Percentiles rank a stretch among this genome's conserved stretches.
Conservation (phyloP, 2,888 invertebrate genomes). For the Molorchus minor region DNA sequence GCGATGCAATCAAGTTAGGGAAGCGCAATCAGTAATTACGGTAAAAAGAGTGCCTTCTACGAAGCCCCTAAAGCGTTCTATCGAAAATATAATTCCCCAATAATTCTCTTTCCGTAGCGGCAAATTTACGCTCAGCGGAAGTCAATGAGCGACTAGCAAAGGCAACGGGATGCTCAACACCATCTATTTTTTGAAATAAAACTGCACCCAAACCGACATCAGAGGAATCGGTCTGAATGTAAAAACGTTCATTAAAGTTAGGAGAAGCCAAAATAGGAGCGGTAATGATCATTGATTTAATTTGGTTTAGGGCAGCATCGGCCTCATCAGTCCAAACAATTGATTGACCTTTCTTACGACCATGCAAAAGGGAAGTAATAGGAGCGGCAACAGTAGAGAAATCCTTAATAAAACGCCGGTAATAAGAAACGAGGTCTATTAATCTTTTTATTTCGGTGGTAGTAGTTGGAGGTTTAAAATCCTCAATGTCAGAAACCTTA, state of each 20-base stretch:
- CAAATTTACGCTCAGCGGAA: slow-evolving; percentile 34
- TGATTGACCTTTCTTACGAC: slow-evolving; percentile 32
- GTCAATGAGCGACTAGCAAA: slow-evolving; percentile 29
- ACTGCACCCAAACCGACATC: slow-evolving; percentile 34
- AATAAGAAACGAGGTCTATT: slow-evolving; percentile 30
- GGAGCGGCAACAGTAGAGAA: slow-evolving; percentile 30
- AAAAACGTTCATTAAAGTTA: slow-evolving; percentile 34
- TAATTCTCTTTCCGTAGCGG: slow-evolving; percentile 40
- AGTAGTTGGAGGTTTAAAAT: too few relatives aligned
- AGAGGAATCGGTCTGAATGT: slow-evolving; percentile 35
- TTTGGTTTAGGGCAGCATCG: slow-evolving; percentile 26
- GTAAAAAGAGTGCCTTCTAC: slow-evolving; percentile 41
- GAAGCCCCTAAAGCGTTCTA: slow-evolving; percentile 45
- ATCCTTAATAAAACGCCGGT: slow-evolving; percentile 26
- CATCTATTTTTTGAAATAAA: slow-evolving; percentile 25
- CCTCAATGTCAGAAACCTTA: too few relatives aligned
- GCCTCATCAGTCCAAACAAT: slow-evolving; percentile 30
- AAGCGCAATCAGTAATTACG: slow-evolving; percentile 43
- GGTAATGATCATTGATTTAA: slow-evolving; percentile 28
- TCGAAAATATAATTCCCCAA: slow-evolving; percentile 36
- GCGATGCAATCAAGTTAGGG: slow-evolving; percentile 44
- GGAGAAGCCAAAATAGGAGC: slow-evolving; percentile 40
- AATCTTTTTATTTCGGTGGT: slow-evolving; percentile 29
- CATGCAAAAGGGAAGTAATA: slow-evolving; percentile 29
- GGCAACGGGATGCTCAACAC: slow-evolving; percentile 29